A percentile compares a stretch with the other conserved stretches of the same genome.
These are phyloP conservation scores for Andrena marginata DNA, from an alignment of 2,888 invertebrate species.

Conservation along the genomic window DNA sequence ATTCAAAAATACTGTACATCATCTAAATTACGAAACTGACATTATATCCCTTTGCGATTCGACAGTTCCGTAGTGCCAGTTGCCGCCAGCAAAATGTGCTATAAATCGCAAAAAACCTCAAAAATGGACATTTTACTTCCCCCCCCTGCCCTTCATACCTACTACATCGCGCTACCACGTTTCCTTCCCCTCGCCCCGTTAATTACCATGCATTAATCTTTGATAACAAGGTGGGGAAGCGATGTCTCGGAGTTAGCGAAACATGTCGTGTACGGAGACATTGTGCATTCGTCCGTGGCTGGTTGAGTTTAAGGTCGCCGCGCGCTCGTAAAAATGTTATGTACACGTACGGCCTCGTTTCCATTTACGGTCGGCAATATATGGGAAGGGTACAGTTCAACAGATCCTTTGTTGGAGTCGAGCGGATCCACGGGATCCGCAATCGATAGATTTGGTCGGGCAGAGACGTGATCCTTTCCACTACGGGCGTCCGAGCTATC, in stretches of 20 bases:
- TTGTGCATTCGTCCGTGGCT: conserved; percentile 45
- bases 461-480: not conserved
- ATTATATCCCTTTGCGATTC: conserved; percentile 79
- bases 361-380: conserved; percentile 27
- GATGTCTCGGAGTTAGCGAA: conserved; percentile 32
- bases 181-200: no score
- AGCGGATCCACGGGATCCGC: not conserved
- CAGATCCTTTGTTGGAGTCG: conserved; percentile 7
- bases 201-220: not conserved
- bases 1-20: conserved; percentile 46
- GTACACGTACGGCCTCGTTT: conserved; percentile 56
- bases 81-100: no score
- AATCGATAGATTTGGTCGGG: not conserved
- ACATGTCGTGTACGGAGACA: conserved; percentile 32
- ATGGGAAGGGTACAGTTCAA: conserved; percentile 11
- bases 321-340: conserved; percentile 54
- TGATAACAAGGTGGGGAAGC: not conserved
- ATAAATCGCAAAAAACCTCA: no score
- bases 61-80: no score
- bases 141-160: no score
- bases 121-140: no score
- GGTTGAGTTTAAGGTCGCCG: conserved; percentile 58
- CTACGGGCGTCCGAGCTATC: no score
- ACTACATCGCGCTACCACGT: no score
- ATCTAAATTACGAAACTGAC: conserved; percentile 90